These are phyloP conservation scores for Papilio xuthus DNA, from an alignment of 1,140 invertebrate genomes.

Conservation along the genomic window DNA sequence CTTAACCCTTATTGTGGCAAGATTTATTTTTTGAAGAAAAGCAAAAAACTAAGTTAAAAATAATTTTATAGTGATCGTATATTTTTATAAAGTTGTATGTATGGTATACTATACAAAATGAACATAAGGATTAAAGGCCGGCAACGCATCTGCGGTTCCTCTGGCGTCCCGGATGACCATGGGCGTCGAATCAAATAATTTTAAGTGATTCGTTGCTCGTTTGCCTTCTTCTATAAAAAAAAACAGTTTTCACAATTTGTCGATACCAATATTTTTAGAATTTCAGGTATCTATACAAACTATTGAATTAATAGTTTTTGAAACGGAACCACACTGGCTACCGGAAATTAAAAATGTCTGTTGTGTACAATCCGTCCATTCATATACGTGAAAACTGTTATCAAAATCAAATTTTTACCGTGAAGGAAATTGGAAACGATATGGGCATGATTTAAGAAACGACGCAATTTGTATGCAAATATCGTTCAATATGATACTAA, in stretches of 20 bases:
- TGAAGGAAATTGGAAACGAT: constrained; percentile 3
- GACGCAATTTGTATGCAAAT: not conserved
- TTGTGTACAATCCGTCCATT: not conserved
- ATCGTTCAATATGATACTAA: not conserved
- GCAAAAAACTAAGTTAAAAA: too few relatives aligned
- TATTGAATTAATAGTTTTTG: not conserved
- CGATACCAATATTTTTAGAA: not conserved
- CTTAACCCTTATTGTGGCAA: too few relatives aligned
- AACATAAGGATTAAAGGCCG: too few relatives aligned
- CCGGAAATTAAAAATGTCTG: constrained; percentile 19
- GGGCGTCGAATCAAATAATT: too few relatives aligned
- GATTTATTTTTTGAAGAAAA: too few relatives aligned
- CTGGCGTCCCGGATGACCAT: too few relatives aligned
- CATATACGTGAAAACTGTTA: not conserved
- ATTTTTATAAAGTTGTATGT: too few relatives aligned
- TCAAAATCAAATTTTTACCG: not conserved
- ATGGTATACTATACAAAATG: too few relatives aligned
- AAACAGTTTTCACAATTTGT: not conserved
- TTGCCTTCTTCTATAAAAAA: too few relatives aligned
- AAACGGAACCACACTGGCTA: constrained; percentile 10
- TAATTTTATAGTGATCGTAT: too few relatives aligned
- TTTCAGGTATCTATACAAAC: not conserved
- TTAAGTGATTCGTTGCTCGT: too few relatives aligned
- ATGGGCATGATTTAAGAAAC: not conserved
- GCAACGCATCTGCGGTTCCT: too few relatives aligned